These are phyloP conservation scores for Caenorhabditis afra DNA, from an alignment of 2,888 invertebrate species.

Conservation along the genomic window DNA sequence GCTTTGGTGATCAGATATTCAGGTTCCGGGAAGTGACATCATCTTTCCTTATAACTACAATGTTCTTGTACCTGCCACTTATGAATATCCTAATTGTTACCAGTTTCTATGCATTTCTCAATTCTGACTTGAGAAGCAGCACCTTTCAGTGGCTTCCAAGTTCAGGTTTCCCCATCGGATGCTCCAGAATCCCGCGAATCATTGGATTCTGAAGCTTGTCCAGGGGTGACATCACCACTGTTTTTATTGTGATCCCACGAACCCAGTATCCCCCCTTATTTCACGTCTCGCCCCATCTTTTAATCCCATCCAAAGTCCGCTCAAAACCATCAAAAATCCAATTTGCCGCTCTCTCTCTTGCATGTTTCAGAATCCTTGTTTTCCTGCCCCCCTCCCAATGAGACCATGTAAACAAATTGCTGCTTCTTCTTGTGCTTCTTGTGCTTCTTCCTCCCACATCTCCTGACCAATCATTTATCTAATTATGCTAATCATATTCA, in stretches of 20 bases:
- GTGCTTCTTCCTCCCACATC: background rate
- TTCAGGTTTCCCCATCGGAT: too few species aligned
- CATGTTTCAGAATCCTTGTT: constrained; percentile 9
- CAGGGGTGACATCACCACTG: constrained; percentile 24
- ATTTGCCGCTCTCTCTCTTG: constrained; percentile 3
- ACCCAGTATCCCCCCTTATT: background rate
- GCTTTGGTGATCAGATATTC: constrained; percentile 9
- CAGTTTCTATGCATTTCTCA: too few species aligned
- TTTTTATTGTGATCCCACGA: background rate
- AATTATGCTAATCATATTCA: constrained; percentile 60
- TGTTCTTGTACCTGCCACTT: too few species aligned
- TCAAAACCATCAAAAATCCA: constrained; percentile 10
- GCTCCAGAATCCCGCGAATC: too few species aligned
- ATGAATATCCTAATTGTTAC: too few species aligned
- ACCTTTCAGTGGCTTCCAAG: too few species aligned
- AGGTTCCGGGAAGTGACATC: too few species aligned
- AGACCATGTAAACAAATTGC: constrained; percentile 45
- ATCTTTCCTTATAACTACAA: too few species aligned
- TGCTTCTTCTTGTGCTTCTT: background rate
- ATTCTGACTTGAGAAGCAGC: too few species aligned
- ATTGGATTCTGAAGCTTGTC: too few species aligned
- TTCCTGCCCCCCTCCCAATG: too few species aligned
- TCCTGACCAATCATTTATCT: constrained; percentile 51
- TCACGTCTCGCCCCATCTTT: background rate
- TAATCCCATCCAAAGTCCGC: constrained; percentile 1